Base-by-base conservation (phyloP, 2,888 invertebrate species). In the Oegoconia quadripuncta region DNA sequence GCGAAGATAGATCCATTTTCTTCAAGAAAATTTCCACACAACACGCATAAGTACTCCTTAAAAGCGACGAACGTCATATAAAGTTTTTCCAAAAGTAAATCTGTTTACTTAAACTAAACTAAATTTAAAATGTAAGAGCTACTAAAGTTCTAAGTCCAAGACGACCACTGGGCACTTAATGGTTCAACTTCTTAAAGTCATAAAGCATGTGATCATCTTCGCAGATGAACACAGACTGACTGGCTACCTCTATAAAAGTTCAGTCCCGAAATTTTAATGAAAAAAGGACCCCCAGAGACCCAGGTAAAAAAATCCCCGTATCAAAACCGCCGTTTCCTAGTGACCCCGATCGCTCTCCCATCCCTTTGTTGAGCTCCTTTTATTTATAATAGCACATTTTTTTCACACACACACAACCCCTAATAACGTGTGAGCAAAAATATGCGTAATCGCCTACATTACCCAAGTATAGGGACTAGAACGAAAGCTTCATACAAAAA, bases 291-390 rank as follows among this genome's bases (percentile, higher is more conserved):
- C 83, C 75, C 64, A 69, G 70, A 69, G 65, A 56, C 59, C 64
- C 82, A 82, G 87, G 82, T 82, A 87, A 86, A 86, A 86, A 86
- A 87, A 76, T 62, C 74, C 76, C 82, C 82, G 79, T 80, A 86
- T 83, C 78, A 86, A 84, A 84, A 87, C 86, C 83, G 79, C 82
- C 79, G 81, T 86, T 87, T 87, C 81, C 84, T 86, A 86, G 84
- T 87, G 87, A 87, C 87, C 87, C 87, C 83, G 86, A 87, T 87
- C 84, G 74, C 70, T 84, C 83, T 81, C 71, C 73, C 83, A 84
- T 86, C 83, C 83, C 76, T 80, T 87, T 87, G 86, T 87, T 73
- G 59, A 55, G 64, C 61, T 75, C 64, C 81, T 81, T 74, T 83
- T 84, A 83, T 87, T 87, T 84, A 86, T 84, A 86, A 86, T 84